Evolutionary conservation across 2,113 vertebrate species (phyloP).

Genomic region (Indicator indicator): DNA sequence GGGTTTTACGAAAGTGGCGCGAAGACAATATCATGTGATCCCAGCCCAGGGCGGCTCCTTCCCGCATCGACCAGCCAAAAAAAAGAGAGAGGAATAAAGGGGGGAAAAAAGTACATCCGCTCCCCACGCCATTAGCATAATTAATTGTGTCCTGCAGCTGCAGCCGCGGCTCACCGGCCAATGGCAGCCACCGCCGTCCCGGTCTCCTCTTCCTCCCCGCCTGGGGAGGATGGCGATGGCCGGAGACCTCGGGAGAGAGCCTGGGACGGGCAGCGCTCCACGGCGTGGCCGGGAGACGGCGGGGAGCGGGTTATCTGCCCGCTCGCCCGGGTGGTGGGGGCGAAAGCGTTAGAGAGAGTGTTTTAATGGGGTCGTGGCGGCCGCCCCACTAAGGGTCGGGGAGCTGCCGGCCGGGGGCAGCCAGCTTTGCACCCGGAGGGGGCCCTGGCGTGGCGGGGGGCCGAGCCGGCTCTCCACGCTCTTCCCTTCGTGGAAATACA

Average conservation of each 20-base stretch:
- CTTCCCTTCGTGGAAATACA: background rate
- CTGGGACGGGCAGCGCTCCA: background rate
- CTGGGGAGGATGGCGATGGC: background rate
- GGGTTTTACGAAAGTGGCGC: conserved; percentile 88
- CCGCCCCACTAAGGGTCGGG: background rate
- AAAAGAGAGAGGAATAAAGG: conserved; percentile 26
- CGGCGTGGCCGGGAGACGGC: background rate
- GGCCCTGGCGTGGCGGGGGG: background rate
- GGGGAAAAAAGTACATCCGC: conserved; percentile 74
- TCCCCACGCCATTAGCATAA: conserved; percentile 81
- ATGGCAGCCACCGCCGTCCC: conserved; percentile 43
- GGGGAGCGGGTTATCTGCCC: too few relatives aligned
- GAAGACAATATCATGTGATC: conserved; percentile 87
- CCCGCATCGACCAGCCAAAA: conserved; percentile 69
- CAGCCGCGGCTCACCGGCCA: conserved; percentile 45
- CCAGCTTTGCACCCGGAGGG: background rate
- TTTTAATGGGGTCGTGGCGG: background rate
- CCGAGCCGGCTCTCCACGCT: too few relatives aligned
- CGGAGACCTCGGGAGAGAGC: background rate
- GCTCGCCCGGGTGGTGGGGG: background rate
- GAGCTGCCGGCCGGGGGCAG: background rate
- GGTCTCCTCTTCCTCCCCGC: conserved; percentile 16
- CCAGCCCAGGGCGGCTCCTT: conserved; percentile 76
- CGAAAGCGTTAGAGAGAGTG: too few relatives aligned
- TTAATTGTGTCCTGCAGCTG: conserved; percentile 80